Conservation (phyloP, 2,888 invertebrate species). For the Nephrotoma guestfalica region DNA sequence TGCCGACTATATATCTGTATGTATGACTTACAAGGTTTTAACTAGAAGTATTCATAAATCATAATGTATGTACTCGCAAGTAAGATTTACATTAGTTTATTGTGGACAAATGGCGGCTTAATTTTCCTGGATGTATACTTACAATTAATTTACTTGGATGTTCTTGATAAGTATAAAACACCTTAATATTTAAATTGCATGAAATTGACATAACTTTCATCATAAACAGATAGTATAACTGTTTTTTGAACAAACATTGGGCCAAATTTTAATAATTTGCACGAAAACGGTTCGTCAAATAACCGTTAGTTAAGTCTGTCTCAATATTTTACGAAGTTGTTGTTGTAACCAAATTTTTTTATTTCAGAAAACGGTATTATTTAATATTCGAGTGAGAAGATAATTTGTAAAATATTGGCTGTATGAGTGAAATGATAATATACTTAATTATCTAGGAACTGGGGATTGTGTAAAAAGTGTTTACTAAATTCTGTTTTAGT, state of each 20-base stretch:
- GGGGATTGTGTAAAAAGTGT: not conserved
- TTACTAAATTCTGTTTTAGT: not conserved
- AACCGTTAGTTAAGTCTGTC: too few relatives aligned
- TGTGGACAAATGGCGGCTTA: not conserved
- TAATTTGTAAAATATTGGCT: not conserved
- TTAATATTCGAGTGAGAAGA: too few relatives aligned
- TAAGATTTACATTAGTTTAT: not conserved
- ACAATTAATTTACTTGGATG: not conserved
- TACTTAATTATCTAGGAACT: not conserved
- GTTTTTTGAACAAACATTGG: too few relatives aligned
- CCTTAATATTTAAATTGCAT: too few relatives aligned
- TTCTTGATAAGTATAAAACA: not conserved
- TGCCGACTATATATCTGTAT: not conserved
- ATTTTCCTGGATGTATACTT: not conserved
- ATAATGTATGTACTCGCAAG: too few relatives aligned
- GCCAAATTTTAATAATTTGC: too few relatives aligned
- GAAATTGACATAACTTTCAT: too few relatives aligned
- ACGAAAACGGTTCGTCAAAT: too few relatives aligned
- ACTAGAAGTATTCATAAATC: not conserved
- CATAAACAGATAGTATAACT: not conserved
- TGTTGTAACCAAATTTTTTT: not conserved
- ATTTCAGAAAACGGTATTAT: not conserved
- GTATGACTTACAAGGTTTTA: not conserved
- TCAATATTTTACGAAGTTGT: not conserved
- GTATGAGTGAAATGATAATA: not conserved